A percentile compares a stretch with the other conserved stretches of the same genome.
Evolutionary conservation across 2,797 vertebrate genomes (phyloP).

Genomic region (Eupleurogrammus muticus): DNA sequence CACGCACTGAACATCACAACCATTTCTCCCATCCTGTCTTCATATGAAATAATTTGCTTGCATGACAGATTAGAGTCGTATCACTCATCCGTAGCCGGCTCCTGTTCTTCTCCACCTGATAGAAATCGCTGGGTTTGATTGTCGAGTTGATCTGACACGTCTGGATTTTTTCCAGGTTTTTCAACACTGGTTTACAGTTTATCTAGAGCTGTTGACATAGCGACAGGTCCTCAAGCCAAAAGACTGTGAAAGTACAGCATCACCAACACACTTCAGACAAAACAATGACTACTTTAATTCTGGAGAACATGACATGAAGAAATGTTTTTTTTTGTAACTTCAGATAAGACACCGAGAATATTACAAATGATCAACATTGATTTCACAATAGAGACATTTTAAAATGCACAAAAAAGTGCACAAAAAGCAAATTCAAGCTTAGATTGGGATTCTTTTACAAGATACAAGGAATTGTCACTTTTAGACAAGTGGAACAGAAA

Average conservation of each 20-base stretch:
- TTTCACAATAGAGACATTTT: background rate
- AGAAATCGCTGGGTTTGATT: background rate
- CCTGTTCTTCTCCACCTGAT: background rate
- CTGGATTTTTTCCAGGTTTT: background rate
- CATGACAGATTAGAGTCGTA: background rate
- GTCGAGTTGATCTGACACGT: background rate
- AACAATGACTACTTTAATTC: background rate
- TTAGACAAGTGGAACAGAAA: too few relatives aligned
- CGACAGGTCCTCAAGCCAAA: background rate
- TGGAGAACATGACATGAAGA: background rate
- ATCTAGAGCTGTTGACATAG: background rate
- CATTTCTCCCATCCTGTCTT: background rate
- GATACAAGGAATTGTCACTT: too few relatives aligned
- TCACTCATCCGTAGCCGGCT: background rate
- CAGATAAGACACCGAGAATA: too few relatives aligned
- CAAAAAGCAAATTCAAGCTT: too few relatives aligned
- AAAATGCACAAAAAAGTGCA: too few relatives aligned
- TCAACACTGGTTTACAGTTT: background rate
- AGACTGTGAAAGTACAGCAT: background rate
- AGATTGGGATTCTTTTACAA: too few relatives aligned
- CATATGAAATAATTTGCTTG: background rate
- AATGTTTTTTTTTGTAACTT: too few relatives aligned
- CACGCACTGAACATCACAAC: too few relatives aligned
- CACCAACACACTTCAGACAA: slow-evolving; percentile 1
- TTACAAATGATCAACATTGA: too few relatives aligned